Evolutionary conservation across 2,113 vertebrate species (phyloP), one percentile per base, ranked within the genome.

Genomic region (Lepus europaeus): DNA sequence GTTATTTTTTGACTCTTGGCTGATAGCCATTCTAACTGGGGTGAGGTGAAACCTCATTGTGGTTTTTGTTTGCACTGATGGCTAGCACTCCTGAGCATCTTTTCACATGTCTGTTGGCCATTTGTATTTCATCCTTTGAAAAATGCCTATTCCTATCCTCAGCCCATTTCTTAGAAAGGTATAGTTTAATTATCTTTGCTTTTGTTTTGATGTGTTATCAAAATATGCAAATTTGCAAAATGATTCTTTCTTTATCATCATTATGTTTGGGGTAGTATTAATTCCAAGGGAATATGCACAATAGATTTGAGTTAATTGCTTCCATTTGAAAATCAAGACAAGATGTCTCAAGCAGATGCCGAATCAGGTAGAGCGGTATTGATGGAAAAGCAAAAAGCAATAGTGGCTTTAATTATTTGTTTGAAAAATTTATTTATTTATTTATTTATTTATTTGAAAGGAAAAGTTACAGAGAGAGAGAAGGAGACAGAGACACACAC

Each of bases 241-340:
- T 51, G 68, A 84, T 66, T 77, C 2, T 89, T 84, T 16, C 74
- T 66, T 76, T 89, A 56, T 56, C 31, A 23, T 1, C 73, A 82
- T 72, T 84, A 27, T 45, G 68, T 84, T 87, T 83, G 78, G 17
- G 19, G 87, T 95, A 39, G 22, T 59, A 5, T 53, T 45, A 89
- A 84, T 81, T 68, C 25, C 25, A 31, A 49, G 29, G 59, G 82
- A 94, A 59, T 87, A 63, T 39, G 1, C 77, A 7, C 39, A 68
- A 29, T 79, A 95, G 51, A 88, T 79, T 59, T 63, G 61, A 89
- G 20, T 91, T 96, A 78, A 94, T 88, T 74, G 33, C 49, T 95
- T 94, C 63, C 69, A 70, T 73, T 85, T 88, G 85, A 82, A 95
- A 93, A 82, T 2, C 17, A 93, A 87, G 63, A 36, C 51, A 56